A percentile compares a stretch with the other conserved stretches of the same genome.
phyloP scores from a whole-genome alignment of 2,888 invertebrate genomes.

The Caenorhabditis panamensis region DNA sequence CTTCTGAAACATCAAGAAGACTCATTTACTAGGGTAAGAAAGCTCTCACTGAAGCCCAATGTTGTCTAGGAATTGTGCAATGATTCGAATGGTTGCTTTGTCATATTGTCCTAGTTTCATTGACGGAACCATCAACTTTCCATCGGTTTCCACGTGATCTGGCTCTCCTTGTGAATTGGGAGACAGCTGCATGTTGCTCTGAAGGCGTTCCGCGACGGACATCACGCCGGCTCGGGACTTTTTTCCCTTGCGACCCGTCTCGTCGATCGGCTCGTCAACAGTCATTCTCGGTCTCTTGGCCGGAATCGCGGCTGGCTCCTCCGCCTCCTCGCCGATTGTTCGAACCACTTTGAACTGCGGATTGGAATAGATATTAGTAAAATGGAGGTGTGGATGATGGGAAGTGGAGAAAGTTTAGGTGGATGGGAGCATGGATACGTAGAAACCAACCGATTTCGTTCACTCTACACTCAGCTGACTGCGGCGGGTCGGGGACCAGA shows the following conservation, averaged over 20 bases:
- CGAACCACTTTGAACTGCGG: conserved; percentile 53
- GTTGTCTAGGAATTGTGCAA: conserved; percentile 76
- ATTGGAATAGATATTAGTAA: conserved; percentile 2
- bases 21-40: background rate
- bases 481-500: background rate
- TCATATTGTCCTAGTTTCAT: conserved; percentile 34
- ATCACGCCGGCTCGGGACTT: conserved; percentile 28
- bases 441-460: background rate
- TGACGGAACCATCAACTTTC: background rate
- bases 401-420: background rate
- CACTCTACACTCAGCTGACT: conserved; percentile 25
- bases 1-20: conserved; percentile 60
- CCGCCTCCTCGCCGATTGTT: conserved; percentile 37
- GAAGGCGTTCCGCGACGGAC: conserved; percentile 42
- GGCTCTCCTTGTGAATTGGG: conserved; percentile 24
- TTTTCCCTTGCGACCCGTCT: conserved; percentile 15
- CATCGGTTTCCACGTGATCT: conserved; percentile 3
- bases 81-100: conserved; percentile 70
- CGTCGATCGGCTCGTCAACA: conserved; percentile 29
- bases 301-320: conserved; percentile 52
- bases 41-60: conserved; percentile 73
- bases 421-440: conserved; percentile 10
- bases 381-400: background rate
- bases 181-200: conserved; percentile 36
- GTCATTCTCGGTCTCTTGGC: conserved; percentile 49